Percentiles rank a stretch among this genome's conserved stretches.
phyloP scores from a whole-genome alignment of 30 jellyfish, hydroid and myxozoan genomes.

The Chrysaora quinquecirrha region DNA sequence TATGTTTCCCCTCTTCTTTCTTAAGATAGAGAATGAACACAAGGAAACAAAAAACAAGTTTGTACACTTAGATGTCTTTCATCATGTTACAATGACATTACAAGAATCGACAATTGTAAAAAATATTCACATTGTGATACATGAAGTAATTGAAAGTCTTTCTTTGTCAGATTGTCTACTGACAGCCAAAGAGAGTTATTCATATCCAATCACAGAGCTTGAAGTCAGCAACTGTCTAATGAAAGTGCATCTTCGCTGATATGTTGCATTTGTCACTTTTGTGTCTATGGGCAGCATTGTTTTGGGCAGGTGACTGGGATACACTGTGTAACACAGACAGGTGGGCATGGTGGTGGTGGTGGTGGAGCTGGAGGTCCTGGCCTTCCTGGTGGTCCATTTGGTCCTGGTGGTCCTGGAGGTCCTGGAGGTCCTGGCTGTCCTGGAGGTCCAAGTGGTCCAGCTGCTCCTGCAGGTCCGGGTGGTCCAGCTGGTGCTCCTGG shows the following conservation, averaged over 20 bases:
- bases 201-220: constrained; percentile 3
- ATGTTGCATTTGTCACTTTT: background rate
- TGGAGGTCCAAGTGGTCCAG: constrained; percentile 95
- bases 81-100: background rate
- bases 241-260: background rate
- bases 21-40: no score
- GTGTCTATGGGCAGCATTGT: constrained; percentile 87
- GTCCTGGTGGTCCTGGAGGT: constrained; percentile 99
- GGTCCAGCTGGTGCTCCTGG: constrained; percentile 97
- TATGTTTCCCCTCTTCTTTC: no score
- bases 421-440: constrained; percentile 99
- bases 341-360: constrained; percentile 99
- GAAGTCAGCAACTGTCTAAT: background rate
- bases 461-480: constrained; percentile 88
- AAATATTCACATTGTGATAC: constrained; percentile 5
- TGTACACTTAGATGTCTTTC: constrained; percentile 1
- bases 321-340: constrained; percentile 88
- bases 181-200: background rate
- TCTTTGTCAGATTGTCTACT: background rate
- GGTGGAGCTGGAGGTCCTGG: constrained; percentile 99
- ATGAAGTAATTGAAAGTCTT: background rate
- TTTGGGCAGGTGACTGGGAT: constrained; percentile 96
- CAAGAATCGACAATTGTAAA: constrained; percentile 7
- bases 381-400: constrained; percentile 97
- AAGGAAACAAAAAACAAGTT: no score